These are phyloP conservation scores for Penelope pileata DNA, from an alignment of 2,113 vertebrate genomes.

Conservation along the genomic window DNA sequence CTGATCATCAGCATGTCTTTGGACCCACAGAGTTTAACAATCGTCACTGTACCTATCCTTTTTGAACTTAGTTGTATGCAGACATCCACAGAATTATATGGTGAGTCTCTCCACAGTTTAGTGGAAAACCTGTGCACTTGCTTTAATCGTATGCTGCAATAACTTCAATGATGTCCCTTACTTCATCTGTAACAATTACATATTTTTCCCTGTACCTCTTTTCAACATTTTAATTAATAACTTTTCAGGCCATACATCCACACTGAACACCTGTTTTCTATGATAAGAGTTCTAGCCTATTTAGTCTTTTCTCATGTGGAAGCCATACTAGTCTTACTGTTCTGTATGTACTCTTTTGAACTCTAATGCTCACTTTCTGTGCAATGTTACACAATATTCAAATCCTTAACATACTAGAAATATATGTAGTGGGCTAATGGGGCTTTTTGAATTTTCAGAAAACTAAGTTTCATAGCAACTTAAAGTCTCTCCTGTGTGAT, in stretches of 20 bases:
- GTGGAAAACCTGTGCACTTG: neutral
- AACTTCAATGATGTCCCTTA: neutral
- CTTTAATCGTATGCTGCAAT: neutral
- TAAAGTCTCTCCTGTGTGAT: rapidly evolving
- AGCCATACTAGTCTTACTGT: neutral
- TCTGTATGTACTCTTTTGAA: neutral
- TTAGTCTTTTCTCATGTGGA: neutral
- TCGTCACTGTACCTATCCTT: neutral
- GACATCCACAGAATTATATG: neutral
- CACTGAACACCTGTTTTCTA: neutral
- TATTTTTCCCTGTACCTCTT: neutral
- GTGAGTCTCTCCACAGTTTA: neutral
- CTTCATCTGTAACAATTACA: neutral
- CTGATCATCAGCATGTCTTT: neutral
- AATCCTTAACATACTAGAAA: neutral
- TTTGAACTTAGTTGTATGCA: neutral
- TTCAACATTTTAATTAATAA: rapidly evolving
- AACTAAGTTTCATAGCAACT: neutral
- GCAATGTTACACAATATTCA: neutral
- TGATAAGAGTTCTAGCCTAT: neutral
- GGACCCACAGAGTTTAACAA: neutral
- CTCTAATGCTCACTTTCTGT: neutral
- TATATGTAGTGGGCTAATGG: rapidly evolving
- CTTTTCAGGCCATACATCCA: neutral
- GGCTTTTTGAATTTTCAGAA: neutral